Base-by-base conservation (phyloP, 1,140 invertebrate species). In the Leptopilina clavipes region DNA sequence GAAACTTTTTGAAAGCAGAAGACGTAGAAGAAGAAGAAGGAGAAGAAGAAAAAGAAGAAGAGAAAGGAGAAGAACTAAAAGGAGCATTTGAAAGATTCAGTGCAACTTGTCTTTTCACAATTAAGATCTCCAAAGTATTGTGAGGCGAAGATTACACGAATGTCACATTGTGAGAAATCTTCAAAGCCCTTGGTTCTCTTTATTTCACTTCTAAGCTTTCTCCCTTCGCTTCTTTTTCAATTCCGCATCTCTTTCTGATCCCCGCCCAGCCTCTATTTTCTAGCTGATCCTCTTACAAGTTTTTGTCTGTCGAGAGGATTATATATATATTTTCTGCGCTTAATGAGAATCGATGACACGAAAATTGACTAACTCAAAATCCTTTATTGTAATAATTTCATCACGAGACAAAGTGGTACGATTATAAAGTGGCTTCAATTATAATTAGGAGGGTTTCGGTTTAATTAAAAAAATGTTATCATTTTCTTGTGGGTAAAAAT, bases 81-180 rank as follows among this genome's bases (percentile, higher is more conserved):
- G 44, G 44, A 45, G 11, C 44, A 3, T n/a, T 45, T 14, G 44
- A 52, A 17, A n/a, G n/a, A 52, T 17, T 17, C 48, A 52, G 14
- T 17, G 48, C 48, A 52, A 52, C 48, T 52, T 52, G n/a, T 52
- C 48, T 52, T 52, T 52, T 52, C 48, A 52, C 48, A 52, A 52
- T 52, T 52, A 52, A 52, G 48, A 8, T 52, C 37, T 48, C 10
- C 48, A 0, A 52, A 52, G 14, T 52, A 52, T 52, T 52, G 48
- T 52, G 48, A 48, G 45, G 45, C 45, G 12, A 52, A 52, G 48
- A 52, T 52, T 52, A 52, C 48, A 52, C 14, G 48, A 52, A 52
- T 52, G 6, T 52, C 48, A 52, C 48, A 17, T 52, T 52, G 14
- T 52, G 48, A 7, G 48, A 17, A 52, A 52, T 3, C 48, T 52